Base-by-base conservation (phyloP, 64 coral and sea anemone species). In the Exaiptasia diaphana region DNA sequence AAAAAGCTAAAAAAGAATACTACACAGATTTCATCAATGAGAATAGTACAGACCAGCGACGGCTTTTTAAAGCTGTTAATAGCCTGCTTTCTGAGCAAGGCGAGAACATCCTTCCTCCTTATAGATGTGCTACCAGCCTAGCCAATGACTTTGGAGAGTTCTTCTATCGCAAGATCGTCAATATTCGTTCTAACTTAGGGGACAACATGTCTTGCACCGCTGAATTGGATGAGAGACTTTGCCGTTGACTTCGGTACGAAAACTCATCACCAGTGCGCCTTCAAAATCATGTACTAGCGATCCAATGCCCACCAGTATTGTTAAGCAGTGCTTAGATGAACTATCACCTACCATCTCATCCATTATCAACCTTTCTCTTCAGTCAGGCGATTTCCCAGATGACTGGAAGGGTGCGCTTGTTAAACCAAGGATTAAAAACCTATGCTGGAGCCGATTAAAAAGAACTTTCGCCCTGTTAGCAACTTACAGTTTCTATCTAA, bases 401-500 rank as follows among this genome's bases (percentile, higher is more conserved):
- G 78, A 63, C 17, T 81, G 62, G 58, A 81, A 82, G 40, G 78
- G 22, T 24, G 78, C 58, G 17, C 22, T 82, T 2, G 58, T 82
- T 29, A 38, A 15, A 22, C 78, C 40, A 8, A 40, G 14, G 31
- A 57, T 82, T 25, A 82, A 82, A 39, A 82, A 82, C 29, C 36
- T 13, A 44, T 57, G 36, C 1, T 67, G 23, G 57, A 64, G 15
- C 23, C 48, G 36, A 24, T 50, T 18, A 27, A 67, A 2, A 49
- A 43, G 18, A 82, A 67, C 42, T 50, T 82, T 53, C 73, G 73
- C 20, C 73, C 73, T n/a, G 3, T 76, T 22, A 76, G 45, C 26
- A 76, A 56, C 45, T 44, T 82, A 7, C 1, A 13, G 8, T 67
- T 17, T 38, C 17, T 82, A 11, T 82, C 78, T 62, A 80, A 80